Evolutionary conservation across 2,113 vertebrate species (phyloP).

Genomic region (Nothoprocta pentlandii): DNA sequence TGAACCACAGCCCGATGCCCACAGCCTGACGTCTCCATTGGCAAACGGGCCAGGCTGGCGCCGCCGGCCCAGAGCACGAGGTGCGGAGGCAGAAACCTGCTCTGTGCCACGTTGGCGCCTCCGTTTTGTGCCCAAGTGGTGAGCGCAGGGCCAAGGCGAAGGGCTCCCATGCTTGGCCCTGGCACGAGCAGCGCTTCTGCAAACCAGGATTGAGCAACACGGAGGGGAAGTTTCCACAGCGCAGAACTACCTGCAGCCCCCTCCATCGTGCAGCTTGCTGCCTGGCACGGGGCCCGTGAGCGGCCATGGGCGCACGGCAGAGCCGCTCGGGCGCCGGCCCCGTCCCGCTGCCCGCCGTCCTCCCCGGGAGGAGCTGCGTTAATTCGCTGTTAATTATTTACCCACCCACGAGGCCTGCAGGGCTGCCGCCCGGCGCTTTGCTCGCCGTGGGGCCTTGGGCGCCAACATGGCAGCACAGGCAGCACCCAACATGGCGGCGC

Average conservation of each 20-base stretch:
- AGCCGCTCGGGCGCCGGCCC: not conserved
- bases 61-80: accelerated
- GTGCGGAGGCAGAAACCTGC: accelerated
- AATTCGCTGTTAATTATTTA: accelerated
- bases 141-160: accelerated
- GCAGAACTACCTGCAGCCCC: not conserved
- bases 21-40: not conserved
- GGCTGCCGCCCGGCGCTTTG: not conserved
- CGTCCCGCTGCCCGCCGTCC: too few species aligned
- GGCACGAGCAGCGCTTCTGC: not conserved
- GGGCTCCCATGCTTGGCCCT: not conserved
- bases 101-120: accelerated
- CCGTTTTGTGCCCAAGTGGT: not conserved
- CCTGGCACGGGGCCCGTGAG: too few species aligned
- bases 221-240: slow-evolving; percentile 7
- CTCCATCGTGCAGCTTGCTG: too few species aligned
- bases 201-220: not conserved
- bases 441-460: not conserved
- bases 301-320: not conserved
- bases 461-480: too few species aligned
- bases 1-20: not conserved
- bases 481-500: not conserved
- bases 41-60: accelerated
- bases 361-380: too few species aligned
- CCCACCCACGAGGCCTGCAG: accelerated